Base-by-base conservation (phyloP, 2,888 invertebrate species). In the Latrodectus hesperus region DNA sequence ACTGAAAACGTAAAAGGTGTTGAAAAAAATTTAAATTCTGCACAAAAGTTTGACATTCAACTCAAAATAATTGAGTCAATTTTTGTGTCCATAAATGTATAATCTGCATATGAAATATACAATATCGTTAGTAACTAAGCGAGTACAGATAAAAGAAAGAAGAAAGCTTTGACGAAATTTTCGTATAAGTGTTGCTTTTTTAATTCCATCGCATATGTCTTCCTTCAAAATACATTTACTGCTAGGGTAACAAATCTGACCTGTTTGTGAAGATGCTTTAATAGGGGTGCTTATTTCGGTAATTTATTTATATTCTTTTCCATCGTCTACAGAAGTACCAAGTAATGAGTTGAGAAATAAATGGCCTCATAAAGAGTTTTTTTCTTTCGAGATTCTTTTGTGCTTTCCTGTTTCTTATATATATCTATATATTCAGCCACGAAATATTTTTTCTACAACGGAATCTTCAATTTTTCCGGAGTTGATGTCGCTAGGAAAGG, bases 261-360 rank as follows among this genome's bases (percentile, higher is more conserved):
- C 77, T 60, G 77, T 84, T 77, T 77, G 71, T 70, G 60, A 81
- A 55, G 64, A 77, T 71, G 52, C 77, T 60, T 84, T 84, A 84
- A 84, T 84, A 72, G 72, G 52, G 60, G 17, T 52, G 72, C 84
- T 84, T 84, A 84, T 77, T 84, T 77, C 52, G 53, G 84, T 84
- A 84, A 84, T 84, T 84, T 84, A 84, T 84, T 84, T 84, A 78
- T 77, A 77, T 65, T 72, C 77, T 77, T 84, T 67, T 72, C 53
- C 12, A 26, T 76, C 65, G 22, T 55, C 22, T 74, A 51, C 51
- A 77, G 52, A 70, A 64, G 17, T 16, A 26, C 10, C 78, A 65
- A 52, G 71, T 75, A 76, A 83, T 70, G 70, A 70, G 84, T 71
- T 77, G 52, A 22, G 38, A 77, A 84, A 84, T 77, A 84, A 84